phyloP scores from a whole-genome alignment of 64 coral and sea anemone genomes.

The Trachythela sp. region DNA sequence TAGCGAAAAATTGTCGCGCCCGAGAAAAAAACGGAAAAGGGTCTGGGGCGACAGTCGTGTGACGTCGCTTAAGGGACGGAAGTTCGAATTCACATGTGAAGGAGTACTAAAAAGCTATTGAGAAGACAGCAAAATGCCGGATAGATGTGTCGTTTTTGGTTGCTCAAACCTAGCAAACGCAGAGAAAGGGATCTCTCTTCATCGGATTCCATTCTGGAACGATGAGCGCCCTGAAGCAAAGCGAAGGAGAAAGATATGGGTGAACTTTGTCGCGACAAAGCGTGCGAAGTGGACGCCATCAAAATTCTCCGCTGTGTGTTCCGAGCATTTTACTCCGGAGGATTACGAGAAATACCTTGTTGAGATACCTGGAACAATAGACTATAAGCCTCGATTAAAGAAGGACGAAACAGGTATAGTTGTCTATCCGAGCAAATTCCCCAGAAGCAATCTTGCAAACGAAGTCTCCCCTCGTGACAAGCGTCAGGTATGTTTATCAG shows the following conservation, averaged over 20 bases:
- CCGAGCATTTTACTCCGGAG: neutral
- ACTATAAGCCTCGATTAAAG: neutral
- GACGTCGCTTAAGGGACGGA: too few species aligned
- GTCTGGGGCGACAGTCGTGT: too few species aligned
- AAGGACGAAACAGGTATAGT: neutral
- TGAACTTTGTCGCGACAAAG: neutral
- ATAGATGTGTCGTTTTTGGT: too few species aligned
- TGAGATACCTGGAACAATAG: neutral
- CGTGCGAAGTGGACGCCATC: constrained; percentile 1
- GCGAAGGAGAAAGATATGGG: constrained; percentile 18
- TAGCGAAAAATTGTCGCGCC: too few species aligned
- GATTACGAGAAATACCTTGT: neutral
- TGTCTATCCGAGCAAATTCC: neutral
- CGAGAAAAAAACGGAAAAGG: too few species aligned
- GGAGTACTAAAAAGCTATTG: too few species aligned
- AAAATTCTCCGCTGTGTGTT: neutral
- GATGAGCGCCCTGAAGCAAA: neutral
- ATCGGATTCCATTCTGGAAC: constrained; percentile 12
- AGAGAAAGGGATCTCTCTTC: constrained; percentile 1
- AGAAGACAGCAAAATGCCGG: too few species aligned
- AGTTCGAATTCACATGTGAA: too few species aligned
- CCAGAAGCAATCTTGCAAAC: neutral
- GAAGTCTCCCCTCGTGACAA: constrained; percentile 5
- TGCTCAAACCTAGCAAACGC: too few species aligned
- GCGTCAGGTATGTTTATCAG: neutral